Evolutionary conservation across 2,797 vertebrate genomes (phyloP).

Genomic region (Chiloscyllium punctatum): DNA sequence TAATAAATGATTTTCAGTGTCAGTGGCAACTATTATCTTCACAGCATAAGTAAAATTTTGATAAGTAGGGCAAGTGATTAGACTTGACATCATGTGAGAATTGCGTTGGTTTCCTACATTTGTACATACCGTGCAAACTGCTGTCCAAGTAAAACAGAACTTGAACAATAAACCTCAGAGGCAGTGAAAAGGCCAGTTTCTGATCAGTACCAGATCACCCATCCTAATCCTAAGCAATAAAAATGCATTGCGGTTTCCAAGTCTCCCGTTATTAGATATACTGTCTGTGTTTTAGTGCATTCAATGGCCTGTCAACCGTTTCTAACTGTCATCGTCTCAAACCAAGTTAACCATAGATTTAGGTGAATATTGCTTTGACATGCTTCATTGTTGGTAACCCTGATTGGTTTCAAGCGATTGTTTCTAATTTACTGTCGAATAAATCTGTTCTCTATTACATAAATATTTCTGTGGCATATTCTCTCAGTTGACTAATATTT

Average conservation of each 20-base stretch:
- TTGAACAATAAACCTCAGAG: background rate
- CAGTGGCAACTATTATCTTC: background rate
- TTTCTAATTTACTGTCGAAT: background rate
- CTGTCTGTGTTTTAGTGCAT: background rate
- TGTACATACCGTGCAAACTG: background rate
- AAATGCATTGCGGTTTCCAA: background rate
- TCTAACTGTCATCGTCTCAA: background rate
- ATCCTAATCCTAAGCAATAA: background rate
- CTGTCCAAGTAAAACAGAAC: background rate
- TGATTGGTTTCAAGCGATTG: background rate
- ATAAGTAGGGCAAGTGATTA: background rate
- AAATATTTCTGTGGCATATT: background rate
- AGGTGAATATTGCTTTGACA: background rate
- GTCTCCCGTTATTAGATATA: background rate
- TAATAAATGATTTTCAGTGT: background rate
- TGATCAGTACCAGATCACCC: background rate
- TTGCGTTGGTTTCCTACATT: background rate
- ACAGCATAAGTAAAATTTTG: too few relatives aligned
- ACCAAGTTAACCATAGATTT: background rate
- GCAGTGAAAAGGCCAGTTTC: background rate
- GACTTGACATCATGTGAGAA: background rate
- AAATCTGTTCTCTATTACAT: background rate
- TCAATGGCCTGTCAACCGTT: background rate
- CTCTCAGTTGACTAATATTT: background rate
- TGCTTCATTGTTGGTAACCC: background rate